Evolutionary conservation across 2,888 invertebrate genomes (phyloP).

Genomic region (Ectropis crepuscularia): DNA sequence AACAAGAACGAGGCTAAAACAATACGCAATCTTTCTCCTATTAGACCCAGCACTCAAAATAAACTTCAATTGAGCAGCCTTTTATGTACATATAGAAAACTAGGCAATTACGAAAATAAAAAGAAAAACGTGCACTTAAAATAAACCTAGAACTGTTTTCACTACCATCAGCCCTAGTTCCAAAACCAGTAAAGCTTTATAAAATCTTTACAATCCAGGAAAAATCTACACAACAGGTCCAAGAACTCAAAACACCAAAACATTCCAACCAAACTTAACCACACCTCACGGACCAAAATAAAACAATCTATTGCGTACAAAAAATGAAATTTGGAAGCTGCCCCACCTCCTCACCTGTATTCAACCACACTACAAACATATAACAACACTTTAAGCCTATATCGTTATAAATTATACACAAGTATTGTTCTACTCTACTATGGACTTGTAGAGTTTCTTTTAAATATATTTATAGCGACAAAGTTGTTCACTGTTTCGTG

Average conservation of each 20-base stretch:
- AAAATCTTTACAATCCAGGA: slow-evolving; percentile 3
- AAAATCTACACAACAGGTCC: slow-evolving; percentile 9
- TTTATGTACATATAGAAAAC: no score
- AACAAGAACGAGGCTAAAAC: no score
- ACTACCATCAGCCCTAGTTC: no score
- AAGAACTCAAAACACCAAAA: slow-evolving; percentile 25
- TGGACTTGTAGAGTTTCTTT: background rate
- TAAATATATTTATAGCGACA: slow-evolving; percentile 10
- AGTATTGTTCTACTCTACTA: background rate
- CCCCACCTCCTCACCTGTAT: slow-evolving; percentile 65
- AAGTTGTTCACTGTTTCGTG: slow-evolving; percentile 7
- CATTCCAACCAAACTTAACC: slow-evolving; percentile 38
- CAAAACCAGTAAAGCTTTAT: background rate
- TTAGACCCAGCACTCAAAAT: no score
- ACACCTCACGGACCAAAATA: slow-evolving; percentile 40
- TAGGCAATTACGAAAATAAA: no score
- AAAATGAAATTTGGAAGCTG: slow-evolving; percentile 64
- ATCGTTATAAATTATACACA: slow-evolving; percentile 6
- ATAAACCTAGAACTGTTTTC: no score
- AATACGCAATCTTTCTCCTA: no score
- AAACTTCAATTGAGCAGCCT: no score
- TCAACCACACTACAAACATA: slow-evolving; percentile 6
- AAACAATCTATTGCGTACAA: slow-evolving; percentile 38
- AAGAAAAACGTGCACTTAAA: no score
- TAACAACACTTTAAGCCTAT: background rate